phyloP scores from a whole-genome alignment of 2,797 vertebrate species.

The Mus minutoides region DNA sequence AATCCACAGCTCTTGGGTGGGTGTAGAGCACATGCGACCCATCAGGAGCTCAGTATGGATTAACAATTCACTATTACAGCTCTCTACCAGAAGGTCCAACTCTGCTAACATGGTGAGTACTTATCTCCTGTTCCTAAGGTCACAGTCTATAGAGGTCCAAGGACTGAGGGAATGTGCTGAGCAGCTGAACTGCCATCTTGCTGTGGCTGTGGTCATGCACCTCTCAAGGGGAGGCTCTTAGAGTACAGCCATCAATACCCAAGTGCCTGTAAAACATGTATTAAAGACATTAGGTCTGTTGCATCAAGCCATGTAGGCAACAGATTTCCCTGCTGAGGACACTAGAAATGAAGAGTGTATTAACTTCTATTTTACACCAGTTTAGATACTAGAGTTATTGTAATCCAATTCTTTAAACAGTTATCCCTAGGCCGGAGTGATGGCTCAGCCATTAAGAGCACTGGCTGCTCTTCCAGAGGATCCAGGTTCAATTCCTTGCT shows the following conservation, averaged over 20 bases:
- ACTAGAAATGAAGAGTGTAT: neutral
- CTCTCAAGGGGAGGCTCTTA: neutral
- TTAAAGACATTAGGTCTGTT: neutral
- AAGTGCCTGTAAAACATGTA: neutral
- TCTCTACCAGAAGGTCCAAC: neutral
- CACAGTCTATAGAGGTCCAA: neutral
- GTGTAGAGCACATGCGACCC: no score
- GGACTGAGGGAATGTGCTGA: conserved; percentile 45
- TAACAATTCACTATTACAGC: neutral
- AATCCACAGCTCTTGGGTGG: no score
- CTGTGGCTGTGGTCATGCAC: neutral
- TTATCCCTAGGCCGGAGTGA: neutral
- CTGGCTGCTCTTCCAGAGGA: neutral
- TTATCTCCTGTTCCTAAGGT: conserved; percentile 60
- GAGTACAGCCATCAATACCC: neutral
- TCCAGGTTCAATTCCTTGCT: neutral
- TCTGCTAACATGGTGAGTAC: neutral
- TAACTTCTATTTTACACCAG: neutral
- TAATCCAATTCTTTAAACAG: conserved; percentile 22
- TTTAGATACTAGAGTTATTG: neutral
- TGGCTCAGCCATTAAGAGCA: neutral
- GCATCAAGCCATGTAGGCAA: no score
- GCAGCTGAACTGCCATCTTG: neutral
- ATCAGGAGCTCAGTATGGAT: neutral
- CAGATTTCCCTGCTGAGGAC: neutral